A percentile compares a stretch with the other conserved stretches of the same genome.
phyloP scores from a whole-genome alignment of 2,113 vertebrate species.

The Neogale vison region DNA sequence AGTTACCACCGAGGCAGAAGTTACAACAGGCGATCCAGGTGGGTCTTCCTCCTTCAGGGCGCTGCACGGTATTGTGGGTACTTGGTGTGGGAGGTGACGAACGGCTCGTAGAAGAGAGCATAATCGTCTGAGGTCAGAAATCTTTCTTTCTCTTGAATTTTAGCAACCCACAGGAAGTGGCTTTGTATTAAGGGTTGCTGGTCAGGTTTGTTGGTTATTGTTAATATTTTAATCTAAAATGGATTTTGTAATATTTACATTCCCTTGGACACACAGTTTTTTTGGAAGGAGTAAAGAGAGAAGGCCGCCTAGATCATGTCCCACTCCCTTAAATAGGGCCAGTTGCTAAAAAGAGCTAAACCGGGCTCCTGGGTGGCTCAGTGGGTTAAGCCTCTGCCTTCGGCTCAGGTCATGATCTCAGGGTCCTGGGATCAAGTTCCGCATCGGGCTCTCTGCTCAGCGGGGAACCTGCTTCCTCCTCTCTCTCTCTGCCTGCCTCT shows the following conservation, averaged over 20 bases:
- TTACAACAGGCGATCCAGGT: conserved; percentile 92
- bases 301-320: background rate
- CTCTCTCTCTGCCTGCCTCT: too few relatives aligned
- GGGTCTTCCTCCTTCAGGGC: background rate
- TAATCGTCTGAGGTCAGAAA: background rate
- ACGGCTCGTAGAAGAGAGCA: background rate
- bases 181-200: background rate
- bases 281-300: background rate
- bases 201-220: background rate
- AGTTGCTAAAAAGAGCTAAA: background rate
- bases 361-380: too few relatives aligned
- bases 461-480: too few relatives aligned
- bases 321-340: background rate
- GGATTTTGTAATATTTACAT: background rate
- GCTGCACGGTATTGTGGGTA: background rate
- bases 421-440: too few relatives aligned
- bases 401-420: too few relatives aligned
- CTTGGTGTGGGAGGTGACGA: background rate
- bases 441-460: too few relatives aligned
- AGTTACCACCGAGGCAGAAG: conserved; percentile 89
- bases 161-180: background rate
- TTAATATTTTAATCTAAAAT: background rate
- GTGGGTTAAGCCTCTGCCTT: too few relatives aligned
- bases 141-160: background rate
- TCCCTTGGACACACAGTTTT: background rate